Conservation (phyloP, 2,113 vertebrate genomes). For the Pardalotus punctatus region DNA sequence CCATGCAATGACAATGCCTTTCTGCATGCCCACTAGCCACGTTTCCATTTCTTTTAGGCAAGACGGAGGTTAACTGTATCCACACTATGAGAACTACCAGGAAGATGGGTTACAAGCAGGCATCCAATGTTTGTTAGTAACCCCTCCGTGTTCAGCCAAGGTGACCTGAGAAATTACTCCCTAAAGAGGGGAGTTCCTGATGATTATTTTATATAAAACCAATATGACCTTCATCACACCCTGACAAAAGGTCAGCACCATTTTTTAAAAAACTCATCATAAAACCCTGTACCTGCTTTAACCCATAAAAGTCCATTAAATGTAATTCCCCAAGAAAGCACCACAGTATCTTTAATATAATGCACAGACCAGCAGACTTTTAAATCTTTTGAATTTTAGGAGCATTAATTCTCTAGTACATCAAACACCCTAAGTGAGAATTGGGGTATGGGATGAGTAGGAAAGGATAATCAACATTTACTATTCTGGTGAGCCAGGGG, state of each 20-base stretch:
- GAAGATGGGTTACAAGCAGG: neutral
- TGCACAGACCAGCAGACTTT: neutral
- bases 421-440: neutral
- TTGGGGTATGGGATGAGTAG: neutral
- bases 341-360: neutral
- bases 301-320: neutral
- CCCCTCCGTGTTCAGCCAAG: neutral
- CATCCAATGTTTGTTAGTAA: neutral
- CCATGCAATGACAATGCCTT: accelerated
- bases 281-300: neutral
- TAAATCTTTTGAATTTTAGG: neutral
- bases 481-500: neutral
- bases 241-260: neutral
- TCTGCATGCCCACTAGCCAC: neutral
- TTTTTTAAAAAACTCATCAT: neutral
- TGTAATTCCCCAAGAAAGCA: neutral
- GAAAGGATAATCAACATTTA: constrained; percentile 47
- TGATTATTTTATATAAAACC: neutral
- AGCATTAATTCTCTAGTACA: neutral
- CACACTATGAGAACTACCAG: neutral
- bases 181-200: neutral
- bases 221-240: neutral
- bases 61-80: neutral
- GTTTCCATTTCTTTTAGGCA: neutral
- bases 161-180: neutral